These are phyloP conservation scores for Poeciliopsis infans DNA, from an alignment of 2,797 vertebrate genomes.

Conservation along the genomic window DNA sequence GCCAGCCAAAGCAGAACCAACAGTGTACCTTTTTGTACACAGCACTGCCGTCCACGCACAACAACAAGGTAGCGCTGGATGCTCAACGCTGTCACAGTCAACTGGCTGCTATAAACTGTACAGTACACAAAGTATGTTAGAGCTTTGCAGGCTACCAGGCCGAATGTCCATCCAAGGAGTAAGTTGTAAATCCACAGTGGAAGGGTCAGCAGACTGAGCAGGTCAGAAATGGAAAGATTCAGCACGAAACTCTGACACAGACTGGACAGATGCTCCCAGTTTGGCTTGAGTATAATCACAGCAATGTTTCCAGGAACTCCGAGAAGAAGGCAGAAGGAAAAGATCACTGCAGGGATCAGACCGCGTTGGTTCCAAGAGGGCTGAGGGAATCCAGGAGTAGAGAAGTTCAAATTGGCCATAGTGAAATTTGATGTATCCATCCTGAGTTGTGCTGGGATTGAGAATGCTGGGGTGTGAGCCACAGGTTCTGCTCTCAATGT, in stretches of 20 bases:
- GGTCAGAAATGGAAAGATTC: slow-evolving; percentile 65
- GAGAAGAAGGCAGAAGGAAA: slow-evolving; percentile 52
- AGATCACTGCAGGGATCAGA: background rate
- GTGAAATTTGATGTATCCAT: slow-evolving; percentile 27
- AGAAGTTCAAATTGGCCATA: background rate
- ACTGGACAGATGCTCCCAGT: slow-evolving; percentile 42
- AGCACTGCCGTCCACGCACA: slow-evolving; percentile 17
- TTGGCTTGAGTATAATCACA: slow-evolving; percentile 46
- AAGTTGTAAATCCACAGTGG: slow-evolving; percentile 59
- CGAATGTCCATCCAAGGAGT: slow-evolving; percentile 47
- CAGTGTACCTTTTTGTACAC: background rate
- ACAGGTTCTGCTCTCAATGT: background rate
- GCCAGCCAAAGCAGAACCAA: slow-evolving; percentile 39
- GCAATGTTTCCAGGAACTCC: slow-evolving; percentile 67
- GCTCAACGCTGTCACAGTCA: slow-evolving; percentile 58
- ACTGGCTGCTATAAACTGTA: slow-evolving; percentile 27
- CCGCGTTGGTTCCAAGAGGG: background rate
- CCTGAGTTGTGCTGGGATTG: background rate
- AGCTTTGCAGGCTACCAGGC: slow-evolving; percentile 53
- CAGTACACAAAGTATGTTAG: slow-evolving; percentile 33
- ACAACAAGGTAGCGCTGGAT: slow-evolving; percentile 67
- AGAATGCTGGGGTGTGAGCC: background rate
- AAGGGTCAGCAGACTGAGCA: slow-evolving; percentile 56
- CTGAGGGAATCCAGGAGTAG: slow-evolving; percentile 1
- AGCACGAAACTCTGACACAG: slow-evolving; percentile 65